Evolutionary conservation across 2,113 vertebrate species (phyloP).

Genomic region (Lophius piscatorius): DNA sequence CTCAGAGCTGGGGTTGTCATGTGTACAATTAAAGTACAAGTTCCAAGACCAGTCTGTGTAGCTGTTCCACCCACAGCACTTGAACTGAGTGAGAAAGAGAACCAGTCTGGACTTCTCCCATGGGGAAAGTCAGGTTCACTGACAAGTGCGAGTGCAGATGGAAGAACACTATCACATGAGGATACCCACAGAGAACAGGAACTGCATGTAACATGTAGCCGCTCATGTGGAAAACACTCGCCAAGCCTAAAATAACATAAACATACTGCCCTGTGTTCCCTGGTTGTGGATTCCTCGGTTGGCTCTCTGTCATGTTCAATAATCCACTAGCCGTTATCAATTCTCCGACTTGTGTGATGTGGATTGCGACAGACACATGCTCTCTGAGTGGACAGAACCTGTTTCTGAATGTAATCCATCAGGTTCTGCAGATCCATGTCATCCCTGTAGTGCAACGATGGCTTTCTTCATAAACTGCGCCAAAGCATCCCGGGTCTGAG

Average conservation of each 20-base stretch:
- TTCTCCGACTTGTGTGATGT: conserved; percentile 3
- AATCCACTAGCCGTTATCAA: conserved; percentile 24
- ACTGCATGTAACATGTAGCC: conserved; percentile 15
- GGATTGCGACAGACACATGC: neutral
- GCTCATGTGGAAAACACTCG: conserved; percentile 40
- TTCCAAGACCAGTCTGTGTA: conserved; percentile 84
- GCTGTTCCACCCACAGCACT: conserved; percentile 82
- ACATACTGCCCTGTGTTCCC: neutral
- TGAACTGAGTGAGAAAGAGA: conserved; percentile 66
- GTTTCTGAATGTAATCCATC: conserved; percentile 84
- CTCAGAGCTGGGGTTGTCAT: conserved; percentile 76
- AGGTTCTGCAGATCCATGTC: conserved; percentile 84
- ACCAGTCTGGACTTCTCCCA: conserved; percentile 34
- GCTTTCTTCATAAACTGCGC: conserved; percentile 81
- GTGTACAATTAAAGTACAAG: conserved; percentile 80
- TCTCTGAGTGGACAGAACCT: conserved; percentile 61
- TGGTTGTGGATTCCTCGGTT: conserved; percentile 10
- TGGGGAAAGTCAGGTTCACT: conserved; percentile 31
- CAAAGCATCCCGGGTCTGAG: conserved; percentile 72
- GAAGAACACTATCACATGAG: conserved; percentile 36
- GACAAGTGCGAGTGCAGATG: conserved; percentile 52
- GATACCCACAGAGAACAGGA: conserved; percentile 37
- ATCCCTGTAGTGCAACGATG: conserved; percentile 81
- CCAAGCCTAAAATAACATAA: conserved; percentile 4
- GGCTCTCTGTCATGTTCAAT: conserved; percentile 2